Base-by-base conservation (phyloP, 2,797 vertebrate species). In the Myiothlypis coronata region DNA sequence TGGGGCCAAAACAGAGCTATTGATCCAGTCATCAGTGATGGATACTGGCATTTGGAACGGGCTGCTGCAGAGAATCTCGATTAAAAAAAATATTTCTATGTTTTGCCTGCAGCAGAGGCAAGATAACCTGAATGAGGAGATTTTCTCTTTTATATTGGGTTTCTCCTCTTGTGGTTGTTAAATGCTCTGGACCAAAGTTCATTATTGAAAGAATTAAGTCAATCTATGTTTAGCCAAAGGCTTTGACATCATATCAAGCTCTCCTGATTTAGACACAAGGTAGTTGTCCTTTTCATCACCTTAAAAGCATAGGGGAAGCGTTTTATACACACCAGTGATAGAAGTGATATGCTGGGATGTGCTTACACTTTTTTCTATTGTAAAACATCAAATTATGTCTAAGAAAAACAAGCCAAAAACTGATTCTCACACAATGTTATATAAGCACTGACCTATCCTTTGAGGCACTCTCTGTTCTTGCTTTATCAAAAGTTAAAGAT, bases 11-110 rank as follows among this genome's bases (percentile, higher is more conserved):
- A 99, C 99, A 99, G 98, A 98, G 97, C 98, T 99, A 99, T 99
- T 98, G 99, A 99, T 99, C 98, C 99, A 98, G 98, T 99, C 99
- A 99, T 98, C 98, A 95, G 98, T 99, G 99, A 99, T 99, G 99
- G 98, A 98, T 98, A 98, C 98, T 98, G 98, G 99, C 98, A 99
- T 98, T 98, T 98, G 98, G 98, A 98, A 98, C 97, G 83, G 98
- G 96, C 97, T 97, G 98, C 98, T 97, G 97, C 89, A 94, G 97
- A 98, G 98, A 98, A 98, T 98, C 98, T 98, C 97, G 97, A 98
- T 98, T 98, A 97, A 98, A 98, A 97, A 97, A 98, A 98, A 97
- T 97, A 97, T 98, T 98, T 98, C 97, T 97, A 97, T 97, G 97
- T 98, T 98, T 98, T 94, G 98, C 98, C 98, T 96, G 97, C 97